Percentiles rank a stretch among this genome's conserved stretches.
phyloP scores from a whole-genome alignment of 30 jellyfish, hydroid and myxozoan species.

The Haliclystus octoradiatus region DNA sequence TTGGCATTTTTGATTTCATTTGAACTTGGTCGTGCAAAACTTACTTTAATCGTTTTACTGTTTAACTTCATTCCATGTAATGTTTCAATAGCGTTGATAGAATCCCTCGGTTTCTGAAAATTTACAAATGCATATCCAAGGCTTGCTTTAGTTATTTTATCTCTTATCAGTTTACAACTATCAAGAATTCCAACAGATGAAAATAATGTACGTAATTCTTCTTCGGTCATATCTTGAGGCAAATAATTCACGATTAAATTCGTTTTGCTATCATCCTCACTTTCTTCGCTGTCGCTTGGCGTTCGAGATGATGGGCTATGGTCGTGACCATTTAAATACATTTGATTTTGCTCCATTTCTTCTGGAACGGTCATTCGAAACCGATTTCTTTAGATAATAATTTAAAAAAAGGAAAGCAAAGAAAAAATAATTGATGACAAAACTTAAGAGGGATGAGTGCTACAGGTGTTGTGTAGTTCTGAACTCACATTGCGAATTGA shows the following conservation, averaged over 20 bases:
- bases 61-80: constrained; percentile 94
- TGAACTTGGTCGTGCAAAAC: constrained; percentile 99
- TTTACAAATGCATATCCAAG: constrained; percentile 99
- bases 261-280: constrained; percentile 72
- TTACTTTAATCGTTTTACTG: constrained; percentile 87
- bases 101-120: constrained; percentile 68
- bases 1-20: constrained; percentile 97
- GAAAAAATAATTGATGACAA: too few relatives aligned
- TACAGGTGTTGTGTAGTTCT: neutral
- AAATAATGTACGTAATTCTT: constrained; percentile 80
- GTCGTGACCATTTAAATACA: neutral
- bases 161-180: constrained; percentile 92
- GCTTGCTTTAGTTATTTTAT: constrained; percentile 85
- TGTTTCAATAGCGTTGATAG: constrained; percentile 91
- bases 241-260: constrained; percentile 93
- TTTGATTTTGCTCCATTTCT: too few relatives aligned
- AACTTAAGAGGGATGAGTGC: neutral
- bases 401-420: neutral
- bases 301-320: neutral
- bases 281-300: constrained; percentile 16
- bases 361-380: too few relatives aligned
- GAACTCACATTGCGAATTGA: constrained; percentile 1
- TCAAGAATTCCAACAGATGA: constrained; percentile 93
- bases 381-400: too few relatives aligned
- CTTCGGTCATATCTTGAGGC: constrained; percentile 99